phyloP scores from a whole-genome alignment of 2,888 invertebrate species.

The Dolichomitus sp. region DNA sequence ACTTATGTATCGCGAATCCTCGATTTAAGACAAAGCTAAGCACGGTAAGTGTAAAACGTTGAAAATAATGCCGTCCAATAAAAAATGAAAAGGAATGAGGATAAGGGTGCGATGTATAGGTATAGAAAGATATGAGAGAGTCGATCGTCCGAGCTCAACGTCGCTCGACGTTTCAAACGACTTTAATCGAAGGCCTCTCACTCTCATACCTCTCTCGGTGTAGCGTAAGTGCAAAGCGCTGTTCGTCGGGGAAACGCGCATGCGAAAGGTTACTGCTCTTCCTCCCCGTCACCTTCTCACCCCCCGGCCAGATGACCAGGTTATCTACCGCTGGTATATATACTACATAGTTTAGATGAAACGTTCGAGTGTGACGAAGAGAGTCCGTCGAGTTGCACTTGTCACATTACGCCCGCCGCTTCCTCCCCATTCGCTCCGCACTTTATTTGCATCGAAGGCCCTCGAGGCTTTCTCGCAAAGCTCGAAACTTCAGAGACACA shows the following conservation, averaged over 20 bases:
- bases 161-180: constrained; percentile 74
- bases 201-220: constrained; percentile 40
- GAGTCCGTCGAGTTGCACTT: constrained; percentile 32
- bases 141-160: constrained; percentile 70
- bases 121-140: constrained; percentile 41
- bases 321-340: constrained; percentile 46
- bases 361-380: constrained; percentile 42
- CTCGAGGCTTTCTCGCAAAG: constrained; percentile 40
- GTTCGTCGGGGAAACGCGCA: constrained; percentile 76
- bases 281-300: constrained; percentile 60
- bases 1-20: too few species aligned
- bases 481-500: constrained; percentile 22
- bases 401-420: constrained; percentile 8
- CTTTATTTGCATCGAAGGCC: constrained; percentile 56
- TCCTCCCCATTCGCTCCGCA: constrained; percentile 10
- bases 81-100: neutral
- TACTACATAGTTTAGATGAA: constrained; percentile 45
- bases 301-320: constrained; percentile 64
- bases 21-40: too few species aligned
- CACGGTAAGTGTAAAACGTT: too few species aligned
- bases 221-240: constrained; percentile 81
- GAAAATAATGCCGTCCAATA: neutral
- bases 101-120: neutral
- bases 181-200: constrained; percentile 77
- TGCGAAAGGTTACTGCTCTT: constrained; percentile 78